Evolutionary conservation across 2,797 vertebrate genomes (phyloP).

Genomic region (Ibycter americanus): DNA sequence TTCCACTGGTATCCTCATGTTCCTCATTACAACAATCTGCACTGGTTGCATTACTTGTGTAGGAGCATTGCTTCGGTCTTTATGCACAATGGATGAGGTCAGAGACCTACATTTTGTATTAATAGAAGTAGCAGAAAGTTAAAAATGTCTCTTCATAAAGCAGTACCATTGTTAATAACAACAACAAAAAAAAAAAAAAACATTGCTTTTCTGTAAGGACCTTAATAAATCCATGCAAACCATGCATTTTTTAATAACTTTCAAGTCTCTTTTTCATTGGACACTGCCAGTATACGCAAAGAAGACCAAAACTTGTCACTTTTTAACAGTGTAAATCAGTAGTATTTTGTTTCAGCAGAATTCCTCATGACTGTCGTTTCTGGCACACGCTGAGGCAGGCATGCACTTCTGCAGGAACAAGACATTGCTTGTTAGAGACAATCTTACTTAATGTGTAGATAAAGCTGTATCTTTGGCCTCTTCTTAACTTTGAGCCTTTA

Average conservation of each 20-base stretch:
- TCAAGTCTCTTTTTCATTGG: not conserved
- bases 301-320: not conserved
- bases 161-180: not conserved
- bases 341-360: not conserved
- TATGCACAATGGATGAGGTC: not conserved
- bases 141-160: not conserved
- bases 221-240: not conserved
- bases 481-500: not conserved
- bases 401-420: not conserved
- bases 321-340: not conserved
- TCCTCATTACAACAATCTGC: not conserved
- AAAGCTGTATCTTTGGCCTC: not conserved
- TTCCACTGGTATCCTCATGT: not conserved
- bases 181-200: no score
- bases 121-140: not conserved
- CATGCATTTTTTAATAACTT: not conserved
- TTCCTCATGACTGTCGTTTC: not conserved
- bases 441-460: not conserved
- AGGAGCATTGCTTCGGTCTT: not conserved
- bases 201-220: not conserved
- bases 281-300: not conserved
- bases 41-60: not conserved
- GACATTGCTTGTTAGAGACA: not conserved
- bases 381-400: not conserved
- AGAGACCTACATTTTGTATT: not conserved